Base-by-base conservation (phyloP, 1,140 invertebrate species). In the Oryctes rhinoceros region DNA sequence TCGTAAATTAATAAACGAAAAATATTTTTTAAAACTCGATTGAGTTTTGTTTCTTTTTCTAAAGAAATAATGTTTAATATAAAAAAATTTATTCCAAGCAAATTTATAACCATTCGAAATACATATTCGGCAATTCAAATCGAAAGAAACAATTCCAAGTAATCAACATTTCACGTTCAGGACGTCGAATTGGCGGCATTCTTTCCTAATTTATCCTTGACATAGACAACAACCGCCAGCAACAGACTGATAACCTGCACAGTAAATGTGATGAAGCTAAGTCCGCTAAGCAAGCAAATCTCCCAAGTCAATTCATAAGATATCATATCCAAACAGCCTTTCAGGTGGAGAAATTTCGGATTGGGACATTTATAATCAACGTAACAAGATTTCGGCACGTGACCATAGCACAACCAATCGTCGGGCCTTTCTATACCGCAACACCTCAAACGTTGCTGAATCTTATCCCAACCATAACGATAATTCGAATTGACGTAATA, bases 1-100 rank as follows among this genome's bases (percentile, higher is more conserved):
- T 76, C n/a, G 35, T 76, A 76, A 76, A 47, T 76, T 76, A 76
- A 76, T 76, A 76, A 76, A 76, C 35, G 20, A 76, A 35, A 71
- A 15, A 37, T 71, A 37, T 35, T 37, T 71, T 71, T 71, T 35
- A 71, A 71, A 59, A 59, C 11, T 59, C 15, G 5, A 18, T 59
- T 3, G 15, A 59, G 15, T 59, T 6, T 71, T 35, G 4, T 30
- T 71, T 35, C 24, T 35, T 10, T 9, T 71, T 37, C 1, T 71
- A 24, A 30, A 30, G 24, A 30, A 30, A 30, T 0, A 30, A 30
- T 30, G 0, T 30, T 30, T 30, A 2, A 30, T 59, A 59, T 15
- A 3, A 59, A 59, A 59, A 59, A 59, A 18, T 59, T 59, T 18
- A 59, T 59, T 59, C 15, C 15, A 59, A 59, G 9, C n/a, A 59